These are phyloP conservation scores for Brienomyrus longianalis DNA, from an alignment of 2,113 vertebrate genomes.

Conservation along the genomic window DNA sequence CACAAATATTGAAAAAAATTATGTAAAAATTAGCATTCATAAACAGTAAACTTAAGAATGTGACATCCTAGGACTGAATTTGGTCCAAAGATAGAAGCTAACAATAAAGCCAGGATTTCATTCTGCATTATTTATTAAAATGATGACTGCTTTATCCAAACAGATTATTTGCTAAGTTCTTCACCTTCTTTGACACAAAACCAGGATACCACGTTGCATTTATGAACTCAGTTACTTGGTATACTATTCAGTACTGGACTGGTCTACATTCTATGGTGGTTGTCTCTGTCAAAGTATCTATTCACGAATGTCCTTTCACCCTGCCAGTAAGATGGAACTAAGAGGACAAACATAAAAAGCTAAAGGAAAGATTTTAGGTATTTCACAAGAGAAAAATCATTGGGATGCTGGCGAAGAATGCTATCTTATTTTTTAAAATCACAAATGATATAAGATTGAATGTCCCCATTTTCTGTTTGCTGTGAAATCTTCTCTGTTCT, in stretches of 20 bases:
- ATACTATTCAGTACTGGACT: not conserved
- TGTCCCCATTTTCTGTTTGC: not conserved
- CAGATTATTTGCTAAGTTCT: not conserved
- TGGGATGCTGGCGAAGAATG: not conserved
- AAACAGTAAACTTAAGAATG: not conserved
- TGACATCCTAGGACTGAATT: not conserved
- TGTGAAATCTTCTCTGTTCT: not conserved
- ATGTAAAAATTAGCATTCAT: not conserved
- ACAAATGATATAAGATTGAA: not conserved
- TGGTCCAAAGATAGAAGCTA: not conserved
- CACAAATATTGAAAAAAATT: not conserved
- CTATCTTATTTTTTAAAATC: not conserved
- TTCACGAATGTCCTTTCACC: not conserved
- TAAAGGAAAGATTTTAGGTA: not conserved
- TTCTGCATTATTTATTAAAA: not conserved
- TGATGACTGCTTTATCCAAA: not conserved
- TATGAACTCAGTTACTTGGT: not conserved
- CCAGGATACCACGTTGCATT: not conserved
- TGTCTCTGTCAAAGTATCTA: not conserved
- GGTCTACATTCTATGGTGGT: not conserved
- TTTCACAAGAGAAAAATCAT: not conserved
- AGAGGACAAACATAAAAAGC: not conserved
- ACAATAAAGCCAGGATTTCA: not conserved
- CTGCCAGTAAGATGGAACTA: not conserved
- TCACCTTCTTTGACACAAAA: not conserved